Evolutionary conservation across 2,797 vertebrate species (phyloP), one percentile per base, ranked within the genome.

Genomic region (Microchirus variegatus): DNA sequence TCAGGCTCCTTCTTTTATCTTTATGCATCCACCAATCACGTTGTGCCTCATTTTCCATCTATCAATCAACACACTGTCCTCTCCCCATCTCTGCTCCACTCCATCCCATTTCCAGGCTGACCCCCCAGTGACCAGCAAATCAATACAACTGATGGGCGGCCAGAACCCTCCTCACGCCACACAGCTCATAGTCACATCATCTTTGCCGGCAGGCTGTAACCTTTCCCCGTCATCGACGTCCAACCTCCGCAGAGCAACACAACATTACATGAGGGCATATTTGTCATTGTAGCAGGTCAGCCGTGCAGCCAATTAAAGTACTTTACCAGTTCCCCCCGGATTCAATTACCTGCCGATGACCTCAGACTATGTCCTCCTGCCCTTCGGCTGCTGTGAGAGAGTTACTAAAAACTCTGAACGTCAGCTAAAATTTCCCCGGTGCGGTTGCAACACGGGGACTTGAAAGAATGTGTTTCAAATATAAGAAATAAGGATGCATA

Each of bases 301-400:
- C 59, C 15, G 16, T 46, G 26, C 59, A 22, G 46, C 63, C 76
- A 75, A 68, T 70, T 79, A 36, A 74, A 78, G 63, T 52, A 60
- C 73, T 84, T 77, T 60, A 67, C 43, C 72, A 77, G 56, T 64
- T 82, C 64, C 60, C 60, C 53, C n/a, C 0, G 49, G 63, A 84
- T 82, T 85, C 75, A 82, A 81, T 89, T 83, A 89, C 66, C 73
- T 65, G 53, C 67, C 44, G 63, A 57, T 72, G 83, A 89, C 84
- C 88, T 77, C 37, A 51, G 64, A 73, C 52, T 44, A 15, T 3
- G 70, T 62, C 46, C 1, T 26, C 11, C 63, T 64, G 57, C 57
- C 78, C 73, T 74, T 65, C 52, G 5, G 55, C 66, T 52, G 46
- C 67, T 13, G 41, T 62, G 54, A 15, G 35, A 3, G 53, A 3